Conservation (phyloP, 1,140 invertebrate species). For the Pogonomyrmex californicus region DNA sequence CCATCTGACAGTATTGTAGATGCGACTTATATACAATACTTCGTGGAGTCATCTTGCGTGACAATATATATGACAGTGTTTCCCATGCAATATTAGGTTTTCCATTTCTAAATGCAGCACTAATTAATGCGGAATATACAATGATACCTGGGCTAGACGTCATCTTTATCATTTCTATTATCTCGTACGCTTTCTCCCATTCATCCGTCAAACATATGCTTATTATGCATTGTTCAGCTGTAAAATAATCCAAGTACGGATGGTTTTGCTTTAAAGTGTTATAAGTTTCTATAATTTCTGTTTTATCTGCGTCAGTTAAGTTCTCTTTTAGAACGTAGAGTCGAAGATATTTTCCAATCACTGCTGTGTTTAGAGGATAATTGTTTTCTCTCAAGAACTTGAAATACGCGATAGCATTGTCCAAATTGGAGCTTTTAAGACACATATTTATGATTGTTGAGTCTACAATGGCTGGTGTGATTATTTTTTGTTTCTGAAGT, state of each 20-base stretch:
- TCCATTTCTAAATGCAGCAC: slow-evolving; percentile 87
- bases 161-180: slow-evolving; percentile 88
- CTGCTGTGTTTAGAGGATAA: slow-evolving; percentile 86
- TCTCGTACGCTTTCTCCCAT: slow-evolving; percentile 88
- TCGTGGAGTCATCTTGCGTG: slow-evolving; percentile 61
- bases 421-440: slow-evolving; percentile 80
- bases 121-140: slow-evolving; percentile 86
- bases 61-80: slow-evolving; percentile 84
- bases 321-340: slow-evolving; percentile 83
- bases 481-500: background rate
- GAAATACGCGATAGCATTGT: slow-evolving; percentile 88
- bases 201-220: slow-evolving; percentile 89
- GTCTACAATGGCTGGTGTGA: slow-evolving; percentile 87
- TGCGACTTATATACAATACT: slow-evolving; percentile 82
- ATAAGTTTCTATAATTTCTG: slow-evolving; percentile 88
- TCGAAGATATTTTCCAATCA: slow-evolving; percentile 87
- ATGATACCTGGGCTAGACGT: slow-evolving; percentile 73
- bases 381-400: slow-evolving; percentile 86
- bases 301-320: slow-evolving; percentile 85
- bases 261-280: slow-evolving; percentile 87
- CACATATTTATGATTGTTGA: slow-evolving; percentile 87
- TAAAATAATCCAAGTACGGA: slow-evolving; percentile 87
- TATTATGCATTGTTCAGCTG: slow-evolving; percentile 88
- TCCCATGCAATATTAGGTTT: slow-evolving; percentile 87
- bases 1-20: slow-evolving; percentile 84